Evolutionary conservation across 2,888 invertebrate genomes (phyloP), one percentile per base, ranked within the genome.

Genomic region (Ichneumoninae sp.): DNA sequence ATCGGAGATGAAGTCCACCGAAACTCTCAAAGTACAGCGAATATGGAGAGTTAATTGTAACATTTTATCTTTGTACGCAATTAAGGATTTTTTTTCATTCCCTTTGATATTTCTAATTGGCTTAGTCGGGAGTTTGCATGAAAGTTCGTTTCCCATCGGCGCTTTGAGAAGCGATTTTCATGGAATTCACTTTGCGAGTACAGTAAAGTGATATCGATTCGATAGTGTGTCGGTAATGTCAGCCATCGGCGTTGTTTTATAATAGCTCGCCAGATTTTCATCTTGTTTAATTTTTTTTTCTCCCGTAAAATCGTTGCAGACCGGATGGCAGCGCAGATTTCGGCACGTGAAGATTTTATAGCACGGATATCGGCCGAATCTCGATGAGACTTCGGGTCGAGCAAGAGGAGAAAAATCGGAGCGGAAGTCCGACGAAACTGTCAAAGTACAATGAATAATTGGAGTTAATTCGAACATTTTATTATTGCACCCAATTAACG

Each of bases 181-280:
- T 33, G 30, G 30, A 33, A 5, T 5, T 33, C 5, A 33, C 4
- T 33, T 33, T 33, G 30, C 0, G 30, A 33, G 30, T 66, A 36
- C 82, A 76, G 72, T 78, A 82, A 85, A 82, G 76, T 85, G 82
- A 82, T 85, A 85, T 85, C 82, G 84, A 85, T 85, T 85, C 65
- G 57, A 85, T 80, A 71, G 86, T 84, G 85, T 84, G 84, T 81
- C 72, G 50, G 86, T 93, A 96, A 95, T 30, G 96, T 94, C 22
- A 95, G 95, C 94, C 26, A 26, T 26, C 26, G 26, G 26, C 26
- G 26, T 26, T 26, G 26, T 26, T 26, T 2, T 26, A 1, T 26
- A 26, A 26, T 26, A 1, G 1, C 26, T 26, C 2, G 26, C 26
- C 2, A 26, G 26, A 26, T 26, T 26, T 26, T 19, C 19, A 36